Evolutionary conservation across 1,140 invertebrate genomes (phyloP).

Genomic region (Bicyclus anynana): DNA sequence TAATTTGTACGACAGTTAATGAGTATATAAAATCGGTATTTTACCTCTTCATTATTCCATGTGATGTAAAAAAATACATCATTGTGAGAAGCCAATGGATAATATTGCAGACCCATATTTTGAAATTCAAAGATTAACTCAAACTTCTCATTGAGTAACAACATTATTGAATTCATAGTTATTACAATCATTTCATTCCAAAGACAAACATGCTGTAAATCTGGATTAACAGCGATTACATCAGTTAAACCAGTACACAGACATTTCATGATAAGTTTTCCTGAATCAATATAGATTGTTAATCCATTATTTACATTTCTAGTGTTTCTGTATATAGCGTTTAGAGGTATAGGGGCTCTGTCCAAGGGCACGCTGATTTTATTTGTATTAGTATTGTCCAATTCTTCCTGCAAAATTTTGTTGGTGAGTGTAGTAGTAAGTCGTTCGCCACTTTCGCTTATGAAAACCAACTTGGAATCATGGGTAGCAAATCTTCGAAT

Average conservation of each 20-base stretch:
- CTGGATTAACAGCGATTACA: constrained; percentile 24
- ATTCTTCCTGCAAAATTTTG: constrained; percentile 34
- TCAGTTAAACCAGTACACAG: constrained; percentile 42
- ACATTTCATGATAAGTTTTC: constrained; percentile 42
- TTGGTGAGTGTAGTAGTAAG: constrained; percentile 29
- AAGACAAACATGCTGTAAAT: constrained; percentile 32
- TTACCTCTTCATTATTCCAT: constrained; percentile 50
- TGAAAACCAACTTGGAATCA: constrained; percentile 38
- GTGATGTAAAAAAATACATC: constrained; percentile 52
- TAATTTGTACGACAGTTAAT: neutral
- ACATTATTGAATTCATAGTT: constrained; percentile 45
- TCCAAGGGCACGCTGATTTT: constrained; percentile 36
- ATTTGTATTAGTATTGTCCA: constrained; percentile 27
- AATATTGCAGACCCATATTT: constrained; percentile 34
- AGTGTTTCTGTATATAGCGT: constrained; percentile 12
- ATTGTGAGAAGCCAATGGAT: constrained; percentile 41
- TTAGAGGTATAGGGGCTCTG: constrained; percentile 31
- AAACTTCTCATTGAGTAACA: constrained; percentile 45
- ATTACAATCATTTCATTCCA: constrained; percentile 50
- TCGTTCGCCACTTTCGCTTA: constrained; percentile 58
- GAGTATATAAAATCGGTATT: neutral
- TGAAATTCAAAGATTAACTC: constrained; percentile 43
- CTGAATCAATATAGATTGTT: constrained; percentile 32
- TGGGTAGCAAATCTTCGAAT: constrained; percentile 34
- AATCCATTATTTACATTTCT: constrained; percentile 31